These are phyloP conservation scores for Magallana ariakensis DNA, from an alignment of 1,140 invertebrate genomes.

Conservation along the genomic window DNA sequence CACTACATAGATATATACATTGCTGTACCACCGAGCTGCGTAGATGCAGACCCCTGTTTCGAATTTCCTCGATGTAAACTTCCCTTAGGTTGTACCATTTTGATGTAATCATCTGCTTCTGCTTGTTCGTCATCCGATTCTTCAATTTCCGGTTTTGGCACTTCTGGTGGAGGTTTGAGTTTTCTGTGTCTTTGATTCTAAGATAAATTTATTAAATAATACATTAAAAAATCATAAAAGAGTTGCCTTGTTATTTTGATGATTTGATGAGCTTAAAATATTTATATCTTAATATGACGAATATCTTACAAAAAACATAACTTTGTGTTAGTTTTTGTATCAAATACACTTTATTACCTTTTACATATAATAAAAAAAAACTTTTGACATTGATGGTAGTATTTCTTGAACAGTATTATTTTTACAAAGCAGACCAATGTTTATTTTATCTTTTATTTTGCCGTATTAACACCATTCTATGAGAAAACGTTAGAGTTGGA, in stretches of 20 bases:
- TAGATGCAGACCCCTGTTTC: not conserved
- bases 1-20: slow-evolving; percentile 3
- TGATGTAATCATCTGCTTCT: not conserved
- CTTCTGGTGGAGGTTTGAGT: no score
- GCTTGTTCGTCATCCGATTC: not conserved
- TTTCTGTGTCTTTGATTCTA: slow-evolving; percentile 2
- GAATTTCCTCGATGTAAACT: not conserved
- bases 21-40: not conserved
- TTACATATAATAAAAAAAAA: no score
- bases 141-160: not conserved
- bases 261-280: not conserved
- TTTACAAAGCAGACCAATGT: not conserved
- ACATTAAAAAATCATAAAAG: not conserved
- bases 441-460: not conserved
- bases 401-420: not conserved
- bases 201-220: no score
- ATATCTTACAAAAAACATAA: not conserved
- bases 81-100: not conserved
- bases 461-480: not conserved
- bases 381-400: not conserved
- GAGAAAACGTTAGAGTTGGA: no score
- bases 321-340: no score
- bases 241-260: no score
- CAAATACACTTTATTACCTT: no score
- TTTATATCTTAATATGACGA: not conserved